These are phyloP conservation scores for Bufo gargarizans DNA, from an alignment of 2,113 vertebrate species.

Conservation along the genomic window DNA sequence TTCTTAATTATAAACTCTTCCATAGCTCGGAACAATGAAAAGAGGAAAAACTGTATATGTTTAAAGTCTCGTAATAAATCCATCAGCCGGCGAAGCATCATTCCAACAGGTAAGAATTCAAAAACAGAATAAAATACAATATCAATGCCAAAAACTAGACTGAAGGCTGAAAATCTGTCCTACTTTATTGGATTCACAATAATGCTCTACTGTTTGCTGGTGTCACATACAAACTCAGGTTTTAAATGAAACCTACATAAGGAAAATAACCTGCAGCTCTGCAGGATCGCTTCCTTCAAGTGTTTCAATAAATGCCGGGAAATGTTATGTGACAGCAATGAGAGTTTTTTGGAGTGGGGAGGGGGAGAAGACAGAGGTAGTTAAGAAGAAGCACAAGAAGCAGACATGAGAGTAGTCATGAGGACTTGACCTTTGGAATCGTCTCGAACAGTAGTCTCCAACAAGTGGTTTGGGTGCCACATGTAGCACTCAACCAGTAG, in stretches of 20 bases:
- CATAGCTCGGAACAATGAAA: constrained; percentile 3
- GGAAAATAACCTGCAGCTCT: background rate
- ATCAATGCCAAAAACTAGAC: constrained; percentile 25
- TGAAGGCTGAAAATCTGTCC: background rate
- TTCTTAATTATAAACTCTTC: constrained; percentile 38
- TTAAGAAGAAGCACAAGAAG: too few relatives aligned
- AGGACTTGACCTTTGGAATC: too few relatives aligned
- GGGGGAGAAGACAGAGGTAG: background rate
- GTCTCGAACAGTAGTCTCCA: too few relatives aligned
- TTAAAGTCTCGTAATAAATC: constrained; percentile 28
- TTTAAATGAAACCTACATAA: background rate
- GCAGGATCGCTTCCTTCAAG: background rate
- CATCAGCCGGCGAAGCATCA: background rate
- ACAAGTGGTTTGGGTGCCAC: too few relatives aligned
- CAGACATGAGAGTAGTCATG: too few relatives aligned
- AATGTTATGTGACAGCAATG: background rate
- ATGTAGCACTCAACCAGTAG: too few relatives aligned
- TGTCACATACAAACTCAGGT: background rate
- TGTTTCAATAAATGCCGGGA: background rate
- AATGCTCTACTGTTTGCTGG: background rate
- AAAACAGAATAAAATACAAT: background rate
- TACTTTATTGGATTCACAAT: constrained; percentile 17
- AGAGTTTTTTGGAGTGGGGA: background rate
- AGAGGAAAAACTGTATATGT: background rate
- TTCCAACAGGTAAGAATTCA: background rate